Evolutionary conservation across 2,888 invertebrate species (phyloP).

Genomic region (Chloromyia formosa): DNA sequence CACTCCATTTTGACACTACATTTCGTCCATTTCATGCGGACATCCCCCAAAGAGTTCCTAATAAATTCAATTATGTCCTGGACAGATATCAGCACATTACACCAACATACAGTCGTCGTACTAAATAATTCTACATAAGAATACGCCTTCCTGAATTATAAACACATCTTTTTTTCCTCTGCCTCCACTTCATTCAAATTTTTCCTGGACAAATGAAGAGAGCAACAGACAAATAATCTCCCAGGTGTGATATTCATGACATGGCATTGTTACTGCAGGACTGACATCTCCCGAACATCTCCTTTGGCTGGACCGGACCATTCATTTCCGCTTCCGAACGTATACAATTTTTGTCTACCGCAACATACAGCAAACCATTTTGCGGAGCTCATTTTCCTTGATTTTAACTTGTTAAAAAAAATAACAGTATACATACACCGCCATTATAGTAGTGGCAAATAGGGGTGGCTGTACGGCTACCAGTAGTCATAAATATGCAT

Average conservation of each 20-base stretch:
- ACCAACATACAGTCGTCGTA: not conserved
- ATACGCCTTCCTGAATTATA: conserved; percentile 13
- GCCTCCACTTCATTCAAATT: conserved; percentile 2
- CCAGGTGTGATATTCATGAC: conserved; percentile 31
- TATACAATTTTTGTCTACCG: conserved; percentile 20
- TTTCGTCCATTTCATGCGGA: not conserved
- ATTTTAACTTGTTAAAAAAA: not conserved
- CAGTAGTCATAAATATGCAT: conserved; percentile 30
- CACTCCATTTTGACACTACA: conserved; percentile 5
- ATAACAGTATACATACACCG: not conserved
- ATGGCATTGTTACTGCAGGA: conserved; percentile 11
- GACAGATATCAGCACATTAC: conserved; percentile 2
- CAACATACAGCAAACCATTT: conserved; percentile 9
- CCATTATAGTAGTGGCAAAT: conserved; percentile 11
- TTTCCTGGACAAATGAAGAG: conserved; percentile 7
- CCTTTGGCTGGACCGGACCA: not conserved
- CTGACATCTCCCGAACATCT: not conserved
- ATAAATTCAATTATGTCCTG: conserved; percentile 1
- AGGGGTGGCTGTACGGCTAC: not conserved
- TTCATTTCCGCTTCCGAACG: not conserved
- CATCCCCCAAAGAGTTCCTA: not conserved
- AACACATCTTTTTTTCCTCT: conserved; percentile 2
- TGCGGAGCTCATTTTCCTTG: conserved; percentile 18
- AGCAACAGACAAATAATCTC: conserved; percentile 21
- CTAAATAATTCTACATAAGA: conserved; percentile 12